Percentiles rank a stretch among this genome's conserved stretches.
phyloP scores from a whole-genome alignment of 2,797 vertebrate genomes.

The Hybognathus amarus region DNA sequence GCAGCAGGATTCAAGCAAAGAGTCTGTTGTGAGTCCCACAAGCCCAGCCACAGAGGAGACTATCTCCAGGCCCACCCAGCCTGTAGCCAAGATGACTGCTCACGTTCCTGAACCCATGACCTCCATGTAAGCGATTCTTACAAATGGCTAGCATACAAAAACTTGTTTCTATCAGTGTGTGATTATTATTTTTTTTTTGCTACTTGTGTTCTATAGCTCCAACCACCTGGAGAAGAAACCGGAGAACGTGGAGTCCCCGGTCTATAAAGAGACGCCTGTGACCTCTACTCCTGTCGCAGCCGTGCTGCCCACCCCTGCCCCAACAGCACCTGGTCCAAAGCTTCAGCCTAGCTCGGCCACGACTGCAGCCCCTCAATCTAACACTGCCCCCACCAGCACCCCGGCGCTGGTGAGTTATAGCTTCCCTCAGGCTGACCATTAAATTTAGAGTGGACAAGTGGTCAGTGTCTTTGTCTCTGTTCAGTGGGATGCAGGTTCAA shows the following conservation, averaged over 20 bases:
- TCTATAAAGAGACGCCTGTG: slow-evolving; percentile 68
- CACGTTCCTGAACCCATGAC: slow-evolving; percentile 69
- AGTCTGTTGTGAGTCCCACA: slow-evolving; percentile 67
- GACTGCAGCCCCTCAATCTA: slow-evolving; percentile 65
- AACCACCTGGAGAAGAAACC: slow-evolving; percentile 74
- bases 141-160: background rate
- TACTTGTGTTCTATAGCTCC: slow-evolving; percentile 52
- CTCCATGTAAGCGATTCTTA: slow-evolving; percentile 65
- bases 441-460: background rate
- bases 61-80: slow-evolving; percentile 63
- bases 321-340: slow-evolving; percentile 69
- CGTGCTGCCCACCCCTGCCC: slow-evolving; percentile 63
- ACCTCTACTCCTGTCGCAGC: slow-evolving; percentile 60
- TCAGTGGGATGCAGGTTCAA: background rate
- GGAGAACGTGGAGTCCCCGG: slow-evolving; percentile 68
- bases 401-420: slow-evolving; percentile 68
- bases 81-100: slow-evolving; percentile 66
- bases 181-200: background rate
- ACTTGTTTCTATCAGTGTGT: background rate
- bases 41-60: slow-evolving; percentile 69
- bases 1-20: slow-evolving; percentile 76
- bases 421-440: background rate
- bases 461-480: background rate
- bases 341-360: slow-evolving; percentile 67
- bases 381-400: slow-evolving; percentile 60